Evolutionary conservation across 2,113 vertebrate species (phyloP), one percentile per base, ranked within the genome.

Genomic region (Mirounga angustirostris): DNA sequence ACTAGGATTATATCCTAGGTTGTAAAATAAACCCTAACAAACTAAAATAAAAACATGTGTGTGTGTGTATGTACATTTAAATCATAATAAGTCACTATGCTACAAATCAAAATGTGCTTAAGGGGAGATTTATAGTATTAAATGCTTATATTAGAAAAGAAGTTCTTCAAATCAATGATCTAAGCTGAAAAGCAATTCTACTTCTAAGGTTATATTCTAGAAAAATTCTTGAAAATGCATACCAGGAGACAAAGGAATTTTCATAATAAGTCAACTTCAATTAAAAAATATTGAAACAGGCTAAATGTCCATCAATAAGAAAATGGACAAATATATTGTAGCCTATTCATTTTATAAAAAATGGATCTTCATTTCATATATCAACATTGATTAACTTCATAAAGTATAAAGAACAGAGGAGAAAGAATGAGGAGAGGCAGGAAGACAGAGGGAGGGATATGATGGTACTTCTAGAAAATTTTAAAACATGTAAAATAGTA

Each of bases 11-110:
- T 61, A 33, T 91, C 14, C 5, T 94, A 56, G 28, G 5, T 81
- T 9, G 58, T 54, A 67, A 96, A 95, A 76, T 0, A 92, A 94
- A 80, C 1, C 10, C 33, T 73, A 83, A 83, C 22, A 96, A 93
- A 82, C 6, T 59, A 11, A 71, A 71, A 83, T 46, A 24, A 56
- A 84, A 54, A 36, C 50, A 26, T 12, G 26, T 56, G 33, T 12
- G 19, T 65, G 63, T 65, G 13, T 58, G 1, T 40, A 28, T 24
- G 82, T 22, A 63, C 28, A 67, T 79, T 63, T 88, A n/a, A 81
- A 61, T 79, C 14, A 79, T 63, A 94, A 89, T 40, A 13, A 96
- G 73, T 95, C 19, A 74, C 4, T 61, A 61, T 4, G 56, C 3
- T 80, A 80, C 1, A 40, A 79, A 83, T 61, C 13, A 79, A 83